These are phyloP conservation scores for Subanguina moxae DNA, from an alignment of 1,140 invertebrate genomes.

Conservation along the genomic window DNA sequence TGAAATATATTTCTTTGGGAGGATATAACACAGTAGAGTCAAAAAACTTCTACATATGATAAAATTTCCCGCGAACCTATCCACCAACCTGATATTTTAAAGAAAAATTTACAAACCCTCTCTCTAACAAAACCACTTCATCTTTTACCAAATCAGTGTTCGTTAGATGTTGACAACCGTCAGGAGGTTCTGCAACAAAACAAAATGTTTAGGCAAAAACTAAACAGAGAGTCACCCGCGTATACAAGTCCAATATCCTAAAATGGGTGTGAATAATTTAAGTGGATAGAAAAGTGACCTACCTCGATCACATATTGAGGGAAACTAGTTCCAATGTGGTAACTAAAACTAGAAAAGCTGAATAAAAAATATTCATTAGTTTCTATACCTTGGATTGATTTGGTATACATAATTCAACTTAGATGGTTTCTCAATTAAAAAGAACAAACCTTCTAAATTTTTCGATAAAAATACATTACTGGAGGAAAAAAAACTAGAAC, in stretches of 20 bases:
- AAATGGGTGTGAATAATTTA: conserved; percentile 12
- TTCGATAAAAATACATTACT: too few relatives aligned
- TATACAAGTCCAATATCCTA: conserved; percentile 13
- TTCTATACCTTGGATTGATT: conserved; percentile 8
- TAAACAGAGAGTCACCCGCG: too few relatives aligned
- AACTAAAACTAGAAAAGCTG: conserved; percentile 22
- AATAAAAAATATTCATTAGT: too few relatives aligned
- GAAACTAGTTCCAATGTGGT: conserved; percentile 35
- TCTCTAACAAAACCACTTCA: conserved; percentile 46
- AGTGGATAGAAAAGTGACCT: background rate
- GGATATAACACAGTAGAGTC: too few relatives aligned
- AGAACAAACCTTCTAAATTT: conserved; percentile 37
- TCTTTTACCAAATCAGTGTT: conserved; percentile 25
- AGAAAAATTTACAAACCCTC: conserved; percentile 36
- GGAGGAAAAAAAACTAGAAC: background rate
- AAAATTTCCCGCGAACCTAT: too few relatives aligned
- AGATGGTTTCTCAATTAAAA: conserved; percentile 22
- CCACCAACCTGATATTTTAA: too few relatives aligned
- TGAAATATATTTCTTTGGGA: too few relatives aligned
- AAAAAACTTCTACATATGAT: too few relatives aligned
- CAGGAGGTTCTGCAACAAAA: conserved; percentile 44
- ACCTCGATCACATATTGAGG: conserved; percentile 21
- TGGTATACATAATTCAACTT: conserved; percentile 31
- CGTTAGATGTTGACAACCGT: conserved; percentile 42
- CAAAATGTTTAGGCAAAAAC: too few relatives aligned